phyloP scores from a whole-genome alignment of 2,888 invertebrate genomes.

The Orthonevra nobilis region DNA sequence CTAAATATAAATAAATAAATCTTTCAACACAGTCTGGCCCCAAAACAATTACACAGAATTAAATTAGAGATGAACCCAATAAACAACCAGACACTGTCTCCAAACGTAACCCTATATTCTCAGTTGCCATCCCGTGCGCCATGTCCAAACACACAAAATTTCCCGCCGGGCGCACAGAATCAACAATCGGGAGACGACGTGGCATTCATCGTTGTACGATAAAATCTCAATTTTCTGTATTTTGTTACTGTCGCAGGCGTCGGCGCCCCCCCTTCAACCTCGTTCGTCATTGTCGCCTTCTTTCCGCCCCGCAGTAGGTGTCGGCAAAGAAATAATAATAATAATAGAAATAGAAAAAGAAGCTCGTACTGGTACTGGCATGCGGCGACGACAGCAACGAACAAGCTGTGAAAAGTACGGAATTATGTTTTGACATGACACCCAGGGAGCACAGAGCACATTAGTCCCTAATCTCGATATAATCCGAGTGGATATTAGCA shows the following conservation, averaged over 20 bases:
- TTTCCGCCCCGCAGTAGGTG: conserved; percentile 53
- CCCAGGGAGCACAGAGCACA: conserved; percentile 47
- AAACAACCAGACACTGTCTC: conserved; percentile 33
- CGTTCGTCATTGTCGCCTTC: conserved; percentile 58
- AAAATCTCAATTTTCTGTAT: conserved; percentile 53
- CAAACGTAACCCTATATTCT: conserved; percentile 42
- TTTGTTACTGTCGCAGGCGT: conserved; percentile 42
- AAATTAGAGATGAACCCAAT: conserved; percentile 66
- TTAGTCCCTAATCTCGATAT: conserved; percentile 65
- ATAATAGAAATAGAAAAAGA: conserved; percentile 22
- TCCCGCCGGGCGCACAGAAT: conserved; percentile 56
- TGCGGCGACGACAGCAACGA: too few species aligned
- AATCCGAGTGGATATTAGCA: conserved; percentile 69
- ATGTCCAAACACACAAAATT: conserved; percentile 45
- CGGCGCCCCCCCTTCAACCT: neutral
- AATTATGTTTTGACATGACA: conserved; percentile 69
- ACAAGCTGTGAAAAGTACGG: conserved; percentile 49
- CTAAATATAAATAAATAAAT: too few species aligned
- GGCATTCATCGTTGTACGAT: conserved; percentile 65
- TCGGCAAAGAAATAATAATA: conserved; percentile 42
- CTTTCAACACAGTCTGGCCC: conserved; percentile 50
- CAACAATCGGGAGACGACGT: conserved; percentile 68
- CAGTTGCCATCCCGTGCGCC: neutral
- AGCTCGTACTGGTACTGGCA: too few species aligned
- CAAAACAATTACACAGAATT: conserved; percentile 67